Conservation (phyloP, 2,797 vertebrate species). For the Oreonectes daqikongensis region DNA sequence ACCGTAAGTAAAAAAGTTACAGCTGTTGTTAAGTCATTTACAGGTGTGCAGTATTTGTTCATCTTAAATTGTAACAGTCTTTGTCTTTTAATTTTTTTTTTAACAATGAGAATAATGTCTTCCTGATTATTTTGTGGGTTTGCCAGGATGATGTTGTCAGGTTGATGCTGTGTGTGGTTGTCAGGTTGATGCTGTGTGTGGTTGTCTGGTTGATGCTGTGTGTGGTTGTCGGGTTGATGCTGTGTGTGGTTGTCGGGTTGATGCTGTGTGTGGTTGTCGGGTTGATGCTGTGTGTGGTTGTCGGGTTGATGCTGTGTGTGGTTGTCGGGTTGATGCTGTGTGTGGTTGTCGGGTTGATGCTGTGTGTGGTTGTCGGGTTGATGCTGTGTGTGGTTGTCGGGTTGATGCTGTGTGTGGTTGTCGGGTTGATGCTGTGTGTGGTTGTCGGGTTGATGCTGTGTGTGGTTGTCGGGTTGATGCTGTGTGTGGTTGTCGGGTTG, state of each 20-base stretch:
- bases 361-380: no score
- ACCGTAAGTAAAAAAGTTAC: constrained; percentile 41
- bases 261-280: neutral
- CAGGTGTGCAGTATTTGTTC: neutral
- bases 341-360: no score
- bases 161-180: no score
- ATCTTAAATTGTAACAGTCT: neutral
- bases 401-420: no score
- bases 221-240: no score
- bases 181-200: no score
- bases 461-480: no score
- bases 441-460: no score
- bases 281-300: neutral
- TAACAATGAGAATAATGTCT: neutral
- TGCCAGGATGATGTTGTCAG: neutral
- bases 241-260: neutral
- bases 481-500: no score
- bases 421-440: no score
- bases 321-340: neutral
- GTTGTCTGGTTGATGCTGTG: no score
- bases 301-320: neutral
- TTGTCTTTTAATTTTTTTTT: neutral
- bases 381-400: no score
- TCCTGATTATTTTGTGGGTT: neutral
- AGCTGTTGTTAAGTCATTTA: constrained; percentile 54